Conservation (phyloP, 2,113 vertebrate genomes). For the Macquaria australasica region DNA sequence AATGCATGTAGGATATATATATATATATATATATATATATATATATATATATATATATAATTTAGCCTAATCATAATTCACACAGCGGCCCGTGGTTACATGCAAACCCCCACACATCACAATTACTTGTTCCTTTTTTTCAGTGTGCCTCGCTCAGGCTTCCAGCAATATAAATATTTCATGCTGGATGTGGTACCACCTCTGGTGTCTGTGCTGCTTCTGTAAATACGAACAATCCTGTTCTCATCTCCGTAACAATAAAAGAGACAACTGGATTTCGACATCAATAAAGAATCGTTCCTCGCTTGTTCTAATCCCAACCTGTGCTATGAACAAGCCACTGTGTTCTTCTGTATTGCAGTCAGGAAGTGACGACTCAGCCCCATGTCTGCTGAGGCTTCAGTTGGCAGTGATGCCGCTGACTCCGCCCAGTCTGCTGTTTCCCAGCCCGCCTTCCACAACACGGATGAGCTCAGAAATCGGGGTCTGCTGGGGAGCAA, state of each 20-base stretch:
- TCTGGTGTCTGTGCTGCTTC: background rate
- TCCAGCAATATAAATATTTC: background rate
- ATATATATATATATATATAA: too few relatives aligned
- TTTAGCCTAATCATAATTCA: background rate
- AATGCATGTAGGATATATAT: too few relatives aligned
- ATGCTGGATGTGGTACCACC: background rate
- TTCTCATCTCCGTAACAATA: background rate
- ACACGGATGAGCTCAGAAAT: conserved; percentile 74
- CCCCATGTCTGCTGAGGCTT: conserved; percentile 87
- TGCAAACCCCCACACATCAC: background rate
- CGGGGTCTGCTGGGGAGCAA: conserved; percentile 86
- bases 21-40: too few relatives aligned
- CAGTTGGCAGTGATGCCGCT: conserved; percentile 77
- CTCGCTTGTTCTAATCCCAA: background rate
- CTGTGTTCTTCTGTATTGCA: conserved; percentile 34
- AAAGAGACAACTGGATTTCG: background rate
- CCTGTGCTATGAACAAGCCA: background rate
- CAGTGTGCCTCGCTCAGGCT: too few relatives aligned
- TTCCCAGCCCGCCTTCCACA: conserved; percentile 67
- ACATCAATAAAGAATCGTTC: background rate
- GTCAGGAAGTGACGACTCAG: conserved; percentile 60
- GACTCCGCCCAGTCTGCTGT: conserved; percentile 67
- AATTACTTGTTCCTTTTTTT: background rate
- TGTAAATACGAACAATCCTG: background rate
- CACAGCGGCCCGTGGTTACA: background rate